Evolutionary conservation across 2,888 invertebrate genomes (phyloP).

Genomic region (Craniophora ligustri): DNA sequence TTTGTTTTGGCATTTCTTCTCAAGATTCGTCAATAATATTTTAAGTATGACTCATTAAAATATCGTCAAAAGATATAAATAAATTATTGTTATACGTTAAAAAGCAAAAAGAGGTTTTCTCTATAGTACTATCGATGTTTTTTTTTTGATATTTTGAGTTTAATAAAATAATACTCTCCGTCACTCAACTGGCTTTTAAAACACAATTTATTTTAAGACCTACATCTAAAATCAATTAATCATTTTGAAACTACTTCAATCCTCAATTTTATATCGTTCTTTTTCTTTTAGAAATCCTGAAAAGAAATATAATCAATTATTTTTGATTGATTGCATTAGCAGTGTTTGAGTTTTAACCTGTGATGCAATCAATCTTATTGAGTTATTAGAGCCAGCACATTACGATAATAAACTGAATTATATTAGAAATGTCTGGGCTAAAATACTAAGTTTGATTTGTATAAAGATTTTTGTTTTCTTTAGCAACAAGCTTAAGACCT

Average conservation of each 20-base stretch:
- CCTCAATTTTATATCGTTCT: constrained; percentile 1
- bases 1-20: too few species aligned
- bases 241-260: constrained; percentile 2
- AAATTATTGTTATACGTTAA: too few species aligned
- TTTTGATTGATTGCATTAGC: constrained; percentile 32
- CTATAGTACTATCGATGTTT: too few species aligned
- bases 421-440: constrained; percentile 1
- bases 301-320: constrained; percentile 36
- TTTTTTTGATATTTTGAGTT: too few species aligned
- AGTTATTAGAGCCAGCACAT: constrained; percentile 8
- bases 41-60: too few species aligned
- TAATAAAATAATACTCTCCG: too few species aligned
- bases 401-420: background rate
- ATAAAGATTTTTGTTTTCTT: background rate
- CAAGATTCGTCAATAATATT: too few species aligned
- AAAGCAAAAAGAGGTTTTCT: too few species aligned
- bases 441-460: background rate
- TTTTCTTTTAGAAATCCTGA: constrained; percentile 15
- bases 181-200: too few species aligned
- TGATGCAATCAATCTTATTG: constrained; percentile 26
- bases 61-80: too few species aligned
- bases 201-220: background rate
- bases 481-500: too few species aligned
- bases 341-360: constrained; percentile 2
- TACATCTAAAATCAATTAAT: constrained; percentile 8